Percentiles rank a stretch among this genome's conserved stretches.
These are phyloP conservation scores for Erynnis tages DNA, from an alignment of 2,888 invertebrate species.

Conservation along the genomic window DNA sequence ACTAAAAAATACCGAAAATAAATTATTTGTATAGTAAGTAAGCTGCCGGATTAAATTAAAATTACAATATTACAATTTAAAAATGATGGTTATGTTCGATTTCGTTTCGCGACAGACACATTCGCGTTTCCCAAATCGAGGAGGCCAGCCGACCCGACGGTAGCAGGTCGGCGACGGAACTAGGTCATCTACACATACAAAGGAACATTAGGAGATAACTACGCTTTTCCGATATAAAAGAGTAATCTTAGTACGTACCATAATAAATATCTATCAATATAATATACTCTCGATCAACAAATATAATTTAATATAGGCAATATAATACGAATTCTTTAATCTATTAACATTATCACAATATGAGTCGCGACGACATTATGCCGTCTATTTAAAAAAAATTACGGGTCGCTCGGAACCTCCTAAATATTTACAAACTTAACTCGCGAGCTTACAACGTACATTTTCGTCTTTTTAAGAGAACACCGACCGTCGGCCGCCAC, in stretches of 20 bases:
- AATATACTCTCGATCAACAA: slow-evolving; percentile 74
- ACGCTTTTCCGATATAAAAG: slow-evolving; percentile 56
- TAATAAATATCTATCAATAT: slow-evolving; percentile 75
- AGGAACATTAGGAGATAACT: slow-evolving; percentile 51
- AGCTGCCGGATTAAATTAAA: slow-evolving; percentile 29
- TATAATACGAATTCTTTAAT: slow-evolving; percentile 63
- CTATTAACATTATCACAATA: slow-evolving; percentile 72
- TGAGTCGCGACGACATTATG: slow-evolving; percentile 61
- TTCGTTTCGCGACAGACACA: slow-evolving; percentile 26
- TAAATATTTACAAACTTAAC: slow-evolving; percentile 48
- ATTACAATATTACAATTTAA: slow-evolving; percentile 31
- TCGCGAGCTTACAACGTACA: slow-evolving; percentile 45
- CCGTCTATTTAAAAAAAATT: slow-evolving; percentile 52
- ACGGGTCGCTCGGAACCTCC: slow-evolving; percentile 49
- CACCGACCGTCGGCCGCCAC: slow-evolving; percentile 28
- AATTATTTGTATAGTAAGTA: slow-evolving; percentile 23
- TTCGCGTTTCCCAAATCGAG: slow-evolving; percentile 35
- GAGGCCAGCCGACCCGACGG: slow-evolving; percentile 43
- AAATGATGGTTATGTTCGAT: slow-evolving; percentile 24
- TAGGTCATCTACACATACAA: slow-evolving; percentile 46
- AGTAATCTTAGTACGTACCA: slow-evolving; percentile 60
- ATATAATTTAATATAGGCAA: slow-evolving; percentile 72
- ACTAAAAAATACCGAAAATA: slow-evolving; percentile 34
- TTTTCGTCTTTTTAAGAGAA: slow-evolving; percentile 43
- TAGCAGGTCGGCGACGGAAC: slow-evolving; percentile 38